Base-by-base conservation (phyloP, 2,113 vertebrate genomes). In the Callithrix jacchus region DNA sequence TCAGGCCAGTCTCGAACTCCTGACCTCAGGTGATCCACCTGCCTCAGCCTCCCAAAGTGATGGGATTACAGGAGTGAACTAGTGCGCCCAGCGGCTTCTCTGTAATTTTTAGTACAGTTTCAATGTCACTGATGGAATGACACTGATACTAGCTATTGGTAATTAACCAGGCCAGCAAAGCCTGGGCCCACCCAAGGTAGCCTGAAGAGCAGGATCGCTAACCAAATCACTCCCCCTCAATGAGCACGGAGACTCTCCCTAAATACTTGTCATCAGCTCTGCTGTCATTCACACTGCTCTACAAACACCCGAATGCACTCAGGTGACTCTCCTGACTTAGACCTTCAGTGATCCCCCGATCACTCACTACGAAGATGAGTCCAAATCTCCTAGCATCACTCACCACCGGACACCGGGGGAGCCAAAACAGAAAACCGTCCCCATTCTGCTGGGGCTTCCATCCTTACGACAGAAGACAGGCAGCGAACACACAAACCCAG, bases 341-440 rank as follows among this genome's bases (percentile, higher is more conserved):
- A 58, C 58, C 66, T 30, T 68, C 52, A 9, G 0, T 12, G 85
- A 68, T 14, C 47, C 16, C 7, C 70, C 37, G 66, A 13, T 52
- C n/a, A 47, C 47, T 35, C 64, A 42, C n/a, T 30, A 49, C 1
- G 20, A 68, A 42, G 64, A 82, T 25, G 37, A 47, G 35, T 13
- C 45, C 73, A 83, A 23, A 74, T 9, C 68, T 58, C 18, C 9
- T 30, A 61, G 42, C 21, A 14, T 30, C 85, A 70, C 47, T 49
- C 58, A 68, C 30, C 0, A 0, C n/a, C 54, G 45, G 45, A 35
- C 25, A 18, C 27, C 5, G 23, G 25, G 0, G 0, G 7, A n/a
- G 25, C 2, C 30, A 13, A 0, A 32, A 12, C 70, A 0, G 1
- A 66, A 76, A 32, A 20, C 37, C 21, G 27, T 14, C 71, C 11